Evolutionary conservation across 2,113 vertebrate genomes (phyloP), one percentile per base, ranked within the genome.

Genomic region (Phoenicopterus ruber): DNA sequence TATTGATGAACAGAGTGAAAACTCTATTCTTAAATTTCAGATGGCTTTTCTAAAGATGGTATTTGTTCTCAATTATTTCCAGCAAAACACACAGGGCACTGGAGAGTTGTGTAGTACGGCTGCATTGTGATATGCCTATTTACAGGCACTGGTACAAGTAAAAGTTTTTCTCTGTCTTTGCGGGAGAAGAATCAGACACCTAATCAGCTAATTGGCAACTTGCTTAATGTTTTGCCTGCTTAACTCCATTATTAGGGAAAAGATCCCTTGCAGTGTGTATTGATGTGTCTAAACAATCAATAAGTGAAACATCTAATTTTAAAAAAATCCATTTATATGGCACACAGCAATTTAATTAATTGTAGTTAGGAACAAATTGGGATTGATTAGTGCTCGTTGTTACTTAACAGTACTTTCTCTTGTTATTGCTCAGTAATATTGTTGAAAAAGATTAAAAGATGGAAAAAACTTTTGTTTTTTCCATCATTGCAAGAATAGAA

Each of bases 361-460:
- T 88, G 93, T 55, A 55, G 38, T 92, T 93, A 86, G 69, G 61
- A 83, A 82, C 86, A 88, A 91, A 96, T 91, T 88, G 65, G 91
- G 91, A 97, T 93, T 97, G 95, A 96, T 95, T 95, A 88, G 52
- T 82, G 29, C 65, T 95, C 85, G 65, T 52, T 90, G 76, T 86
- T 88, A 92, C 59, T 97, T 94, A 93, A 90, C 7, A 13, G 16
- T 81, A 22, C 58, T 79, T 95, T 70, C 44, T 49, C 26, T 46
- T 63, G 16, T 40, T 92, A 20, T 78, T 66, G 46, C 40, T 74
- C 31, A 25, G 54, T 42, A 90, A 44, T 76, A 79, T 57, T 52
- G n/a, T 47, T 61, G 42, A 21, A 88, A 94, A 69, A 94, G 58
- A 42, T 22, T 57, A 42, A 29, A 86, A 74, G 38, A 46, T 82